Conservation (phyloP, 2,888 invertebrate genomes). For the Agrotis segetum region DNA sequence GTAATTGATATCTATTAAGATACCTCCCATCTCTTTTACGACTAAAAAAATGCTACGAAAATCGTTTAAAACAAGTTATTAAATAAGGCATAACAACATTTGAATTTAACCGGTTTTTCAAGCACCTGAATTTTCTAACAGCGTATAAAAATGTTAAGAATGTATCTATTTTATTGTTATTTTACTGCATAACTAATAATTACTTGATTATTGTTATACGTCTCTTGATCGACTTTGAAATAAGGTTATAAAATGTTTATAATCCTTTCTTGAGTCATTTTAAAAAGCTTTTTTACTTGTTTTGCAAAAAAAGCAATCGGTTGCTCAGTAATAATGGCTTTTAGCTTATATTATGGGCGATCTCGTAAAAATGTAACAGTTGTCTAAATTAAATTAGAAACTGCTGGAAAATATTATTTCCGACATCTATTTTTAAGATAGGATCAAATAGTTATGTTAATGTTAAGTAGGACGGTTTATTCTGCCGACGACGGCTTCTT, state of each 20-base stretch:
- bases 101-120: not conserved
- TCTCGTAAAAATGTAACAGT: constrained; percentile 53
- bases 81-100: constrained; percentile 4
- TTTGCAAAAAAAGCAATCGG: constrained; percentile 6
- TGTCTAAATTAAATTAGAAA: constrained; percentile 59
- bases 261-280: constrained; percentile 23
- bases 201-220: constrained; percentile 11
- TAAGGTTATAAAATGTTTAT: constrained; percentile 22
- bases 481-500: constrained; percentile 53
- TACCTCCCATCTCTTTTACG: too few species aligned
- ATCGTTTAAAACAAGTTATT: not conserved
- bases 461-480: constrained; percentile 36
- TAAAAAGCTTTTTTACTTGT: constrained; percentile 30
- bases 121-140: constrained; percentile 2
- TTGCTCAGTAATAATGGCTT: constrained; percentile 26
- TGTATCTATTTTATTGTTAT: constrained; percentile 18
- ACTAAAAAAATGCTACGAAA: too few species aligned
- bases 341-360: constrained; percentile 33
- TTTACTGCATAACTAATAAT: constrained; percentile 30
- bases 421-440: constrained; percentile 41
- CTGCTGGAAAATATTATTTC: constrained; percentile 54
- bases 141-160: constrained; percentile 10
- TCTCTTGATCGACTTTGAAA: constrained; percentile 13
- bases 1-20: constrained; percentile 8
- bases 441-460: constrained; percentile 51